A percentile compares a stretch with the other conserved stretches of the same genome.
These are phyloP conservation scores for Oscheius myriophilus DNA, from an alignment of 2,888 invertebrate species.

Conservation along the genomic window DNA sequence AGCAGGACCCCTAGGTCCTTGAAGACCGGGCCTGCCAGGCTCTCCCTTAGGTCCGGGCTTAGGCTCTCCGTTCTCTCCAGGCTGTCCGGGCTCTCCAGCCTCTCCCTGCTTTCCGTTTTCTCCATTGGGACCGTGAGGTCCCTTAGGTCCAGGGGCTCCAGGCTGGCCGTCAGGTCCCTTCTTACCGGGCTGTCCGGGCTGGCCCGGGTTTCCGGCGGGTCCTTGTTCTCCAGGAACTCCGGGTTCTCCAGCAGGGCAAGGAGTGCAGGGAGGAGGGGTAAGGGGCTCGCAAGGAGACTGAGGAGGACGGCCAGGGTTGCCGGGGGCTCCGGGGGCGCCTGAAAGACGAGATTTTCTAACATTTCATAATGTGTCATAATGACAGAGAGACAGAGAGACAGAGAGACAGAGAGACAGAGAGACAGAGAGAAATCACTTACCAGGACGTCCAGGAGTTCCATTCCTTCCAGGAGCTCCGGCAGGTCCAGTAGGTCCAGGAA, in stretches of 20 bases:
- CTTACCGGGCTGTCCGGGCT: slow-evolving; percentile 47
- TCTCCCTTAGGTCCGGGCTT: slow-evolving; percentile 35
- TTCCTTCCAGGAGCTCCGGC: slow-evolving; percentile 57
- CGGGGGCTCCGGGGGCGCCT: slow-evolving; percentile 56
- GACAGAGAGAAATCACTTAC: slow-evolving; percentile 17
- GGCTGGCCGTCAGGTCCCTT: slow-evolving; percentile 49
- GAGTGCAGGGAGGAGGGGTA: slow-evolving; percentile 51
- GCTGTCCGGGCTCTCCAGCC: slow-evolving; percentile 31
- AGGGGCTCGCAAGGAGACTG: slow-evolving; percentile 48
- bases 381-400: slow-evolving; percentile 36
- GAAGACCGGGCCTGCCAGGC: slow-evolving; percentile 35
- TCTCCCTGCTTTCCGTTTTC: slow-evolving; percentile 36
- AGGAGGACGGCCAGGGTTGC: slow-evolving; percentile 49
- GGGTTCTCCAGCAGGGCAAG: slow-evolving; percentile 39
- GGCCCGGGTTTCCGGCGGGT: slow-evolving; percentile 55
- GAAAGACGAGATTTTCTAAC: slow-evolving; percentile 60
- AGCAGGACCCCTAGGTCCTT: slow-evolving; percentile 35
- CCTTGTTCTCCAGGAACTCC: slow-evolving; percentile 33
- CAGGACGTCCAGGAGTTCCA: slow-evolving; percentile 53
- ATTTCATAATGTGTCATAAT: too few species aligned
- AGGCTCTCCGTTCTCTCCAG: slow-evolving; percentile 28
- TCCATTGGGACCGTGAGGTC: slow-evolving; percentile 50
- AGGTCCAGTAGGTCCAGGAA: slow-evolving; percentile 60
- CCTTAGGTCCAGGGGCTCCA: slow-evolving; percentile 47
- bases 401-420: slow-evolving; percentile 26